phyloP scores from a whole-genome alignment of 2,797 vertebrate genomes.

The Aratinga solstitialis region DNA sequence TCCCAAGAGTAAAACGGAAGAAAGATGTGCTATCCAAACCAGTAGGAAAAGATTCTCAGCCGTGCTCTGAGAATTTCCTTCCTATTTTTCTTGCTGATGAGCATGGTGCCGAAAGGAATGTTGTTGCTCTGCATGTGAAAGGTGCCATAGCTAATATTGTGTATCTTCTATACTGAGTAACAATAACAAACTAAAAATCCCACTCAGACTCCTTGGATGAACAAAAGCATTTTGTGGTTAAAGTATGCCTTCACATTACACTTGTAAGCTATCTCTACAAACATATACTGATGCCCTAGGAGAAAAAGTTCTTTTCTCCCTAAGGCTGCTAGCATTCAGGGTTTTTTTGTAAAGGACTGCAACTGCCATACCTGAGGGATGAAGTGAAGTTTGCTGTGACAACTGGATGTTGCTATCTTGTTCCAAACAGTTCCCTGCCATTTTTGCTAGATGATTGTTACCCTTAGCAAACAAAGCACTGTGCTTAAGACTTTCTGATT shows the following conservation, averaged over 20 bases:
- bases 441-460: background rate
- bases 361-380: background rate
- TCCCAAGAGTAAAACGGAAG: background rate
- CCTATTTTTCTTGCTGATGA: constrained; percentile 39
- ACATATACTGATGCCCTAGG: background rate
- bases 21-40: constrained; percentile 63
- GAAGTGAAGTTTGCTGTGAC: background rate
- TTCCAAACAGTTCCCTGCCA: background rate
- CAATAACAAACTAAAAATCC: background rate
- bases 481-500: background rate
- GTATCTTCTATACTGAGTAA: background rate
- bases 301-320: background rate
- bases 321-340: accelerated
- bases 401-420: background rate
- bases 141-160: constrained; percentile 41
- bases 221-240: constrained; percentile 4
- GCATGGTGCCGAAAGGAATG: background rate
- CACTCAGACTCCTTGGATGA: background rate
- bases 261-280: background rate
- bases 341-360: background rate
- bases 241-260: background rate
- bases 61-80: background rate
- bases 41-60: background rate
- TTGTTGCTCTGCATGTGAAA: constrained; percentile 34
- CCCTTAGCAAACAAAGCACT: background rate